Evolutionary conservation across 2,888 invertebrate species (phyloP).

Genomic region (Acrobasis suavella): DNA sequence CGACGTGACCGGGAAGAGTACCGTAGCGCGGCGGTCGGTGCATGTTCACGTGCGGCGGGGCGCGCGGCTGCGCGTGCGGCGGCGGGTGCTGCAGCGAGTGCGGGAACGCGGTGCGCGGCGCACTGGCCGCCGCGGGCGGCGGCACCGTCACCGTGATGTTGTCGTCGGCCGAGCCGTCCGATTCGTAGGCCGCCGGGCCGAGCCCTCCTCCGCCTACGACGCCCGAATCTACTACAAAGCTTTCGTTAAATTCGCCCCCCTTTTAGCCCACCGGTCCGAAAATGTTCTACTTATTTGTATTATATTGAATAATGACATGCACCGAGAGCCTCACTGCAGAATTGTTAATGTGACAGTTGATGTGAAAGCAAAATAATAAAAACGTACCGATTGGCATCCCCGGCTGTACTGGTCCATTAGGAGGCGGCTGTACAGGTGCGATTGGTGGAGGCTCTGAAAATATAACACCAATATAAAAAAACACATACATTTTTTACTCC

Average conservation of each 20-base stretch:
- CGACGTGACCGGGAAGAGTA: conserved; percentile 40
- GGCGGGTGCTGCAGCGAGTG: conserved; percentile 31
- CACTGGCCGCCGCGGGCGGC: conserved; percentile 44
- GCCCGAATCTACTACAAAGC: conserved; percentile 36
- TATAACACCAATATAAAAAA: conserved; percentile 10
- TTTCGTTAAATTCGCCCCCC: conserved; percentile 16
- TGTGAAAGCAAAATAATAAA: conserved; percentile 1
- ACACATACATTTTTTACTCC: neutral
- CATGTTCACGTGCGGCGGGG: conserved; percentile 36
- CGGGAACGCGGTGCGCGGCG: conserved; percentile 35
- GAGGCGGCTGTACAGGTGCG: conserved; percentile 37
- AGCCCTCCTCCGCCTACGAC: conserved; percentile 35
- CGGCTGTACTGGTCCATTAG: conserved; percentile 43
- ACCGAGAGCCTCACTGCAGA: conserved; percentile 38
- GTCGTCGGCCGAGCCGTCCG: conserved; percentile 81
- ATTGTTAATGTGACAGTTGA: conserved; percentile 18
- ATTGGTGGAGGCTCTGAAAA: conserved; percentile 37
- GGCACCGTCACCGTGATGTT: conserved; percentile 84
- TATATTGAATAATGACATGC: conserved; percentile 34
- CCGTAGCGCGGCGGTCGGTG: conserved; percentile 56
- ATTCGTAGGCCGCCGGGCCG: conserved; percentile 55
- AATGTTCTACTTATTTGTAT: neutral
- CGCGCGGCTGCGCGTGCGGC: conserved; percentile 27
- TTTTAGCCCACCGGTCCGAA: conserved; percentile 5
- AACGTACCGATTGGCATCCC: conserved; percentile 4